Percentiles rank a stretch among this genome's conserved stretches.
These are phyloP conservation scores for Tupaia chinensis DNA, from an alignment of 2,113 vertebrate genomes.

Conservation along the genomic window DNA sequence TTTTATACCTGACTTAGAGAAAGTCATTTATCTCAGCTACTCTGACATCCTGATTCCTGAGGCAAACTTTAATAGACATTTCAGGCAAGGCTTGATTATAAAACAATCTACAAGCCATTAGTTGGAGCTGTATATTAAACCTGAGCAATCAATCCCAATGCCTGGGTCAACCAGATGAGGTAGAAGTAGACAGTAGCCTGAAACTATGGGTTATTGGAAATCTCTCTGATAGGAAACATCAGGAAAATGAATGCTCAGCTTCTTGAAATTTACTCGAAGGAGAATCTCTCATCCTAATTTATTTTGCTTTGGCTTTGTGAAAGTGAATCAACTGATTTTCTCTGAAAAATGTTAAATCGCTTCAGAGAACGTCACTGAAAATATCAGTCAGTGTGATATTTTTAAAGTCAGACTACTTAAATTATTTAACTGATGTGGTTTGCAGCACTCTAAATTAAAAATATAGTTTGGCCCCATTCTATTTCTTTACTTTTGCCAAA, in stretches of 20 bases:
- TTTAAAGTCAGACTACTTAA: background rate
- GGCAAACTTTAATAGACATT: constrained; percentile 46
- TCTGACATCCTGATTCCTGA: constrained; percentile 36
- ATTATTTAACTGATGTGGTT: constrained; percentile 44
- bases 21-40: constrained; percentile 17
- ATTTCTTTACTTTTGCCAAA: background rate
- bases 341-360: background rate
- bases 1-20: constrained; percentile 8
- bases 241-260: constrained; percentile 45
- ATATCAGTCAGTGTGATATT: background rate
- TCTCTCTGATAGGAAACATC: constrained; percentile 30
- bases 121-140: constrained; percentile 22
- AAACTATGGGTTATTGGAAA: constrained; percentile 48
- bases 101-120: constrained; percentile 63
- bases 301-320: constrained; percentile 38
- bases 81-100: constrained; percentile 54
- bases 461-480: background rate
- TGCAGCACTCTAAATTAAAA: constrained; percentile 25
- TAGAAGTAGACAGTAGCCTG: constrained; percentile 32
- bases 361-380: constrained; percentile 4
- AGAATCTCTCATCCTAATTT: constrained; percentile 40
- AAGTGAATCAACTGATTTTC: constrained; percentile 40
- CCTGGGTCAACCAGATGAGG: constrained; percentile 54
- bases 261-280: background rate
- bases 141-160: constrained; percentile 38